Conservation (phyloP, 2,113 vertebrate genomes). For the Brachypteracias leptosomus region DNA sequence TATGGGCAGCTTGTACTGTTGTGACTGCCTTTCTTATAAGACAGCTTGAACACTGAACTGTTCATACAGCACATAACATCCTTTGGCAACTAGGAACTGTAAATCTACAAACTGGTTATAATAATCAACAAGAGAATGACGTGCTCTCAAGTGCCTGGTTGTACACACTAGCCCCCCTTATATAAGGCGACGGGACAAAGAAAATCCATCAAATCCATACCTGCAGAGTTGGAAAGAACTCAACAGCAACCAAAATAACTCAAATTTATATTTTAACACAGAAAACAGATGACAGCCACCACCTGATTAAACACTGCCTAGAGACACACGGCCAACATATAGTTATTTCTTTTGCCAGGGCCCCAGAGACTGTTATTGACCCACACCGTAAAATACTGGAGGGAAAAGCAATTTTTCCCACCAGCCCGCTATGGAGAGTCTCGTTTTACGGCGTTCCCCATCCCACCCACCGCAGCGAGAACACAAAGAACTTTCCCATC, state of each 20-base stretch:
- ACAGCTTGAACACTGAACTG: background rate
- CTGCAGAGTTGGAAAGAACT: background rate
- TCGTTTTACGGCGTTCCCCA: background rate
- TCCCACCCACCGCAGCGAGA: background rate
- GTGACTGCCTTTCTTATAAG: background rate
- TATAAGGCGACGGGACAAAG: background rate
- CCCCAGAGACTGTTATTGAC: background rate
- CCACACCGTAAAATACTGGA: background rate
- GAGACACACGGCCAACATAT: background rate
- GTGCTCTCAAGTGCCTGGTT: background rate
- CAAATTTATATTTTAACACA: background rate
- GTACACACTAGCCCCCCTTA: background rate
- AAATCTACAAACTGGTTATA: background rate
- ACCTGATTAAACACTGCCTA: background rate
- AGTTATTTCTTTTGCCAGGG: background rate
- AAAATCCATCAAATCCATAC: background rate
- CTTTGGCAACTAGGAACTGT: background rate
- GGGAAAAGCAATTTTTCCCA: background rate
- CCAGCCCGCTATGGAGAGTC: background rate
- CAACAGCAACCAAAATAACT: background rate
- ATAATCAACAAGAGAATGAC: background rate
- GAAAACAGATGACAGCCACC: background rate
- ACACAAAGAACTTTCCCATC: slow-evolving; percentile 26
- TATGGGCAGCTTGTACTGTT: background rate
- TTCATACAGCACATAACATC: background rate